Base-by-base conservation (phyloP, 2,113 vertebrate species). In the Rattus rattus region DNA sequence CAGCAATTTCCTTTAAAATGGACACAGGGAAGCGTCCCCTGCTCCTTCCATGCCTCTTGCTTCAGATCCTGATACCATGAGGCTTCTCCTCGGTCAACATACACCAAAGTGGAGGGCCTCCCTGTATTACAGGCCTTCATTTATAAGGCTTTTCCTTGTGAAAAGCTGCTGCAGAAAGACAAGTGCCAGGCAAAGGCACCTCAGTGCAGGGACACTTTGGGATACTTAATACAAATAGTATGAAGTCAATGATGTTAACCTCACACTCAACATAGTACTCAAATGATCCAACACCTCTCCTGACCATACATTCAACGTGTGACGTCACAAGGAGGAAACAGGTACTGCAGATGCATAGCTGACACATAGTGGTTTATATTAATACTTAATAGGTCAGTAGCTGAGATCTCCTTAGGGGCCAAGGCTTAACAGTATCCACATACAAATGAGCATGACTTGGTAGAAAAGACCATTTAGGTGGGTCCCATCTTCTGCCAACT, bases 361-460 rank as follows among this genome's bases (percentile, higher is more conserved):
- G 16, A 0, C 5, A 0, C 5, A 0, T 0, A 1, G 1, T 4
- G 1, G 2, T 2, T 0, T 6, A 33, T 3, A 39, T 19, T 22
- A 2, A 6, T 1, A 9, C 12, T 90, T 80, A 33, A 14, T 70
- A 26, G n/a, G 67, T 28, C 11, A 73, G 6, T 0, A 17, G 5
- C 7, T n/a, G 0, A 28, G 17, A 16, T 2, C 24, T 5, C 14
- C 56, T 80, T 22, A 8, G 5, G 0, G 24, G 70, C 20, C 7
- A 1, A 47, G 89, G 6, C 5, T 33, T 59, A 1, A 2, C 2
- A 36, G 19, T 1, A 0, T 52, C 52, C 3, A 0, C 43, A 22
- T 12, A 61, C 7, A 1, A 16, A 0, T 5, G 22, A 7, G 7
- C 4, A 28, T 5, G 14, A 49, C 61, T 20, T 8, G 14, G 0